Base-by-base conservation (phyloP, 2,113 vertebrate species). In the Plestiodon gilberti region DNA sequence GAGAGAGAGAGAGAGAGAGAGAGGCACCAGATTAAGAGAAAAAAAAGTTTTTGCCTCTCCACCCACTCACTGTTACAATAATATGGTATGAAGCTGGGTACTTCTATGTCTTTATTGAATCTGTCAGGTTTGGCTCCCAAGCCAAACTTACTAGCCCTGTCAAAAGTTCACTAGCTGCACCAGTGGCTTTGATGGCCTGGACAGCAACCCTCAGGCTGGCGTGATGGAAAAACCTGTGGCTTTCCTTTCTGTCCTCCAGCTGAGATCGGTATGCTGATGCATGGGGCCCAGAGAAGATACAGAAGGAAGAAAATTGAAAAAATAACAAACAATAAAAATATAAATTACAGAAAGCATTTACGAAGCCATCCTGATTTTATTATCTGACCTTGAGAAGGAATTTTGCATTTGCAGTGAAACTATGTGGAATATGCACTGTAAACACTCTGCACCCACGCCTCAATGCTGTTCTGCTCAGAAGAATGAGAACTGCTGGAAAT, bases 281-380 rank as follows among this genome's bases (percentile, higher is more conserved):
- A 90, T 83, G 91, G 90, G 93, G 91, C 93, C 93, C 90, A 84
- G 82, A 90, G 93, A 95, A 92, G 94, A 94, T 89, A 93, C 93
- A 94, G 94, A 95, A 94, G 93, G 93, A 95, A 93, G 93, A 91
- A 93, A 94, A 92, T 93, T 93, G 90, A 94, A 95, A 95, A 92
- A 94, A 95, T 93, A 96, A 90, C 93, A 95, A 95, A 96, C 94
- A 95, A 95, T 87, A 89, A 92, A 95, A 95, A 95, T 90, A 94
- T 94, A 93, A 94, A 94, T 93, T 90, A 93, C 90, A 88, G 92
- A 94, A 92, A 92, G 89, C 22, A 65, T 90, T 94, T 92, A 94
- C 91, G 91, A 91, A 96, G 89, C 89, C 94, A 95, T 95, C 93
- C 85, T 94, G 93, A 64, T 94, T 94, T 95, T 94, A 96, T 95